Conservation (phyloP, 2,888 invertebrate genomes). For the Bugulina stolonifera region DNA sequence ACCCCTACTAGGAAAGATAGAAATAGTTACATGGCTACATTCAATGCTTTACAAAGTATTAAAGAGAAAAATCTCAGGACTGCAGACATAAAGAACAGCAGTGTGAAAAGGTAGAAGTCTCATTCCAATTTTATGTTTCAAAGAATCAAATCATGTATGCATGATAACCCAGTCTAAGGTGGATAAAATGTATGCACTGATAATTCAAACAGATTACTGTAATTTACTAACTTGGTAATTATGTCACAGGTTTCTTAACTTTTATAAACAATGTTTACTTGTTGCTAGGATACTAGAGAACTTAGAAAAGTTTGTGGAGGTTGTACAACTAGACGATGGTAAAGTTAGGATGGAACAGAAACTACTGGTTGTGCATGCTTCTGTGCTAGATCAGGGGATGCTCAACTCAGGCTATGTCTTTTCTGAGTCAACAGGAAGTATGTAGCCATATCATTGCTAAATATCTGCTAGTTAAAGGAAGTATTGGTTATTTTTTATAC, state of each 20-base stretch:
- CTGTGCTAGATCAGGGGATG: neutral
- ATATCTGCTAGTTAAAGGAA: too few relatives aligned
- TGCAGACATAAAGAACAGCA: neutral
- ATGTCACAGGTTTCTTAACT: too few relatives aligned
- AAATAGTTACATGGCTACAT: slow-evolving; percentile 2
- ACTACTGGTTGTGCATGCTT: neutral
- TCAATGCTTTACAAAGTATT: slow-evolving; percentile 2
- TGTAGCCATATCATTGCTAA: too few relatives aligned
- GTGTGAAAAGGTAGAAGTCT: neutral
- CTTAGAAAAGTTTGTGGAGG: neutral
- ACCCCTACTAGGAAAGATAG: neutral
- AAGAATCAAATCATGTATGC: neutral
- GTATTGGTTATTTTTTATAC: too few relatives aligned
- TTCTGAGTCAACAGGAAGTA: neutral
- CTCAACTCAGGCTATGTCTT: neutral
- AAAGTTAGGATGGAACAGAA: neutral
- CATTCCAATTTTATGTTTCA: neutral
- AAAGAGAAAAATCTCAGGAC: neutral
- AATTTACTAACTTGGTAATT: too few relatives aligned
- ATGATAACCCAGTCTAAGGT: neutral
- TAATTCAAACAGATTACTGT: too few relatives aligned
- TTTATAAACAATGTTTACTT: too few relatives aligned
- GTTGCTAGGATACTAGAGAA: neutral
- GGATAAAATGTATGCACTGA: too few relatives aligned
- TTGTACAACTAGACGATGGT: neutral